phyloP scores from a whole-genome alignment of 1,140 invertebrate genomes.

The Schmidtea mediterranea region DNA sequence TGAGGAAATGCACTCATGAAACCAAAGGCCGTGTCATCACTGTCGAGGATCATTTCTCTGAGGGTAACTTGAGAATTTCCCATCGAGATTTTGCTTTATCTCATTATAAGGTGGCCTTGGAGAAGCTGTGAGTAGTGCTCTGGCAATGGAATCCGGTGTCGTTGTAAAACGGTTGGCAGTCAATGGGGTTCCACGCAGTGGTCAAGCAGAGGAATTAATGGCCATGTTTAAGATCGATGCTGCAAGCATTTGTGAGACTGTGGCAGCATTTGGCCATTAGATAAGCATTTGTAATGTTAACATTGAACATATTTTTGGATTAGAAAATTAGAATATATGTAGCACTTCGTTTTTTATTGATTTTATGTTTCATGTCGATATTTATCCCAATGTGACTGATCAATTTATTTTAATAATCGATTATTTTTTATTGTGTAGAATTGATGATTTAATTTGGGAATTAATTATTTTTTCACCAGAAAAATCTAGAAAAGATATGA shows the following conservation, averaged over 20 bases:
- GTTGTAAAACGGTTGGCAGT: constrained; percentile 4
- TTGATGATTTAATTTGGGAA: too few species aligned
- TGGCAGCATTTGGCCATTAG: neutral
- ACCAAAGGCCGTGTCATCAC: constrained; percentile 55
- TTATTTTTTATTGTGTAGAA: too few species aligned
- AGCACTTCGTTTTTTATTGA: too few species aligned
- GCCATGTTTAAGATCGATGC: constrained; percentile 9
- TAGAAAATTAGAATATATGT: too few species aligned
- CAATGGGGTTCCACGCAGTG: constrained; percentile 8
- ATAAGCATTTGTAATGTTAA: neutral
- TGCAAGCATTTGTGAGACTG: neutral
- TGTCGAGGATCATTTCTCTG: constrained; percentile 84
- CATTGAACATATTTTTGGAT: neutral
- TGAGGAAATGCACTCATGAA: constrained; percentile 48
- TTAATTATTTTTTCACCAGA: too few species aligned
- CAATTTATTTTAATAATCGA: too few species aligned
- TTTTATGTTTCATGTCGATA: too few species aligned
- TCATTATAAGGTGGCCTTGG: neutral
- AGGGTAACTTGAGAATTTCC: constrained; percentile 34
- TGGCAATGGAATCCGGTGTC: neutral
- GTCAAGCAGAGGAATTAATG: constrained; percentile 9
- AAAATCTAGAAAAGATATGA: too few species aligned
- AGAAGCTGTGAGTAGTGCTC: neutral
- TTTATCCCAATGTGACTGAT: too few species aligned
- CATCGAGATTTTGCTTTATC: neutral